These are phyloP conservation scores for Astyanax mexicanus DNA, from an alignment of 2,797 vertebrate species.

Conservation along the genomic window DNA sequence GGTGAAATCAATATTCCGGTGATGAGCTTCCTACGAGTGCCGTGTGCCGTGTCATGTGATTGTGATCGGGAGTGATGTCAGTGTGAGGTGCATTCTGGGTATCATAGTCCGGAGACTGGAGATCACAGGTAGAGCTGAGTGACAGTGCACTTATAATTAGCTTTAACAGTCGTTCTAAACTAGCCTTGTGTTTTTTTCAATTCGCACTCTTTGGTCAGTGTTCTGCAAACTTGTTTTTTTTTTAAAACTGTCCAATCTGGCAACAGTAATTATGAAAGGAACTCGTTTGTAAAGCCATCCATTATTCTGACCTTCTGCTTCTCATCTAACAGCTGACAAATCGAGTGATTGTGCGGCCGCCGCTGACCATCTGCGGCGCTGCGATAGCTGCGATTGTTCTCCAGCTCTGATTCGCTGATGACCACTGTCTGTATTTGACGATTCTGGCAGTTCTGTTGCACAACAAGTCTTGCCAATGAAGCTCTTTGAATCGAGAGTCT, in stretches of 20 bases:
- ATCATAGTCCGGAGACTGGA: too few species aligned
- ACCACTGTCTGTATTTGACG: background rate
- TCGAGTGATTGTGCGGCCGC: background rate
- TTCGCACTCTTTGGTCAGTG: too few species aligned
- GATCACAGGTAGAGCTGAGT: too few species aligned
- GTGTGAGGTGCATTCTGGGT: too few species aligned
- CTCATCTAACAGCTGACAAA: background rate
- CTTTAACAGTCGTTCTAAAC: too few species aligned
- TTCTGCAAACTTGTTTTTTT: background rate
- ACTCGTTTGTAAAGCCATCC: background rate
- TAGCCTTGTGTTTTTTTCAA: too few species aligned
- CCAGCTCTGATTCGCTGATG: background rate
- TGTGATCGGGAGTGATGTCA: too few species aligned
- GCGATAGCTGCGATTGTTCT: background rate
- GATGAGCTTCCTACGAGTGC: too few species aligned
- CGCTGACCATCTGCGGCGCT: background rate
- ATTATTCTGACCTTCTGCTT: background rate
- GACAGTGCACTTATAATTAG: too few species aligned
- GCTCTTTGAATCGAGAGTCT: background rate
- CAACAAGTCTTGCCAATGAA: background rate
- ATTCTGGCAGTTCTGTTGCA: background rate
- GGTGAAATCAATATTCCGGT: too few species aligned
- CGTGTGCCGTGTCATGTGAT: too few species aligned
- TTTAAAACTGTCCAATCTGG: background rate
- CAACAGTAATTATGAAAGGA: background rate